Evolutionary conservation across 2,888 invertebrate species (phyloP), one percentile per base, ranked within the genome.

Genomic region (Kryphioiulus occultus): DNA sequence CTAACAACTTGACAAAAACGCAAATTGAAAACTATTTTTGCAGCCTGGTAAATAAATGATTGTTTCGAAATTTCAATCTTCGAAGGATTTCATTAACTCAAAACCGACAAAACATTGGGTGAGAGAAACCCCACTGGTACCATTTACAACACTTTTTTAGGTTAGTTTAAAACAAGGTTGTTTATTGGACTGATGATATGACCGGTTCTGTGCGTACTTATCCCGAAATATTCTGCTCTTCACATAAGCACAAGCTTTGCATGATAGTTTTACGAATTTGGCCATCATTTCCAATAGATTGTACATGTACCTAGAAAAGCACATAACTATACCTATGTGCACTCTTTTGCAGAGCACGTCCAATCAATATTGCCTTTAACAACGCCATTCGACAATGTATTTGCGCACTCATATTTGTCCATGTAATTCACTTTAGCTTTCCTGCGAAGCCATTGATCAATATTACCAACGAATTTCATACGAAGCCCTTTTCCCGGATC

Each of bases 251-350:
- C 26, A n/a, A n/a, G 9, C 68, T 26, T 26, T 68, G 68, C 68
- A 68, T 26, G 68, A 59, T 10, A 19, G 68, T 26, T 68, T 26
- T 68, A 7, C 26, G n/a, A 68, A 68, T n/a, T 68, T 26, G 19
- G 22, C 68, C 68, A 68, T 68, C 26, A 68, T 68, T 68, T 68
- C 4, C 68, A 68, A 26, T 68, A 68, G 68, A 68, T 68, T 68
- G 22, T 68, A 68, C 26, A 26, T 68, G 22, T 68, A 68, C 68
- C 9, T 68, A 68, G 68, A 68, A 68, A 26, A 68, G 68, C 68
- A 68, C 68, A 68, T 68, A 68, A 68, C 68, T 68, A 26, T 68
- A 68, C 68, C 68, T 68, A 68, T 68, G 68, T 68, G 68, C 68
- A 68, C 68, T 68, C 26, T 68, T 68, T 53, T 26, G 68, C 68